Evolutionary conservation across 2,113 vertebrate species (phyloP).

Genomic region (Emydura subglobosa): DNA sequence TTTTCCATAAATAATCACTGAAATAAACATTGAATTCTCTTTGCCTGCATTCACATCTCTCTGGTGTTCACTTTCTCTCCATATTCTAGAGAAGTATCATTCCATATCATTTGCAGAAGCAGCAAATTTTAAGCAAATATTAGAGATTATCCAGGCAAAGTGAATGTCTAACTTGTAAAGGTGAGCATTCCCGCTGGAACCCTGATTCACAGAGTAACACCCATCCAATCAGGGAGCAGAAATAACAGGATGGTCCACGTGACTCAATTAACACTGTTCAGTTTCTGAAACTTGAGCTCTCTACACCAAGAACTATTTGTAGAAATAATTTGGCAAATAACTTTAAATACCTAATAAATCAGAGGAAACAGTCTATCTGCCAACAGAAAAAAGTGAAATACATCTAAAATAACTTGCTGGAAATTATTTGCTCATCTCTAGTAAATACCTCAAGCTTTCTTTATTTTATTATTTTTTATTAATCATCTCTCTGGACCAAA

Average conservation of each 20-base stretch:
- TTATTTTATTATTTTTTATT: too few relatives aligned
- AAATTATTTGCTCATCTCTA: neutral
- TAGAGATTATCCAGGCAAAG: neutral
- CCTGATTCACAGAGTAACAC: neutral
- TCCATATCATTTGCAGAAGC: neutral
- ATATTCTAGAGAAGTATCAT: neutral
- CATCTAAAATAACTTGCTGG: neutral
- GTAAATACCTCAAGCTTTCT: neutral
- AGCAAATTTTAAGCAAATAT: neutral
- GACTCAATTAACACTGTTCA: neutral
- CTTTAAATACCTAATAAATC: neutral
- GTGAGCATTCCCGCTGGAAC: neutral
- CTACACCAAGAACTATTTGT: neutral
- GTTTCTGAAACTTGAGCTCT: neutral
- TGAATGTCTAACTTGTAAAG: neutral
- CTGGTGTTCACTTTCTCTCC: neutral
- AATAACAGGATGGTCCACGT: neutral
- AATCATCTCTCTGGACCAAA: neutral
- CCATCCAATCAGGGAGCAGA: neutral
- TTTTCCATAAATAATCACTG: neutral
- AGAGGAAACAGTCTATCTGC: neutral
- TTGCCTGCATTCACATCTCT: neutral
- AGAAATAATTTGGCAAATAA: neutral
- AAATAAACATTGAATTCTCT: neutral
- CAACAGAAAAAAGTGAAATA: neutral